Evolutionary conservation across 2,888 invertebrate genomes (phyloP).

Genomic region (Unio delphinus): DNA sequence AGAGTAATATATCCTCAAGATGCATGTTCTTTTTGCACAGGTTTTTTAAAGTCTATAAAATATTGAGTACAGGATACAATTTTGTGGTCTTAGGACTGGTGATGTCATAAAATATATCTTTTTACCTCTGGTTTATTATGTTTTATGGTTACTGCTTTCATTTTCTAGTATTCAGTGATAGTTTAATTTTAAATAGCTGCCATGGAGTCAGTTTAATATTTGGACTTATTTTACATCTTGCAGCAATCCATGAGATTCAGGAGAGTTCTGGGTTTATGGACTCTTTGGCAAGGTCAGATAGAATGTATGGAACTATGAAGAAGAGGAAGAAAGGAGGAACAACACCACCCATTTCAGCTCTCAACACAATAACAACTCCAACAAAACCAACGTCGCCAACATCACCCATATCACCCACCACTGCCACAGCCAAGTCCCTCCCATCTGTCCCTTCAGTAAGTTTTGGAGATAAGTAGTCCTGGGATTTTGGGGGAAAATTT

Average conservation of each 20-base stretch:
- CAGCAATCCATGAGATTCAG: constrained; percentile 74
- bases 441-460: constrained; percentile 65
- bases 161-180: too few species aligned
- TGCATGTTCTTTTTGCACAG: too few species aligned
- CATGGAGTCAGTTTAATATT: too few species aligned
- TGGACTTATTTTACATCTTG: not conserved
- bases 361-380: constrained; percentile 82
- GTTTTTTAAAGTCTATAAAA: too few species aligned
- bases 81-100: too few species aligned
- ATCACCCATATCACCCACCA: constrained; percentile 53
- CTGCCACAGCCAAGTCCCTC: constrained; percentile 52
- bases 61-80: too few species aligned
- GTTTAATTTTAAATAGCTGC: constrained; percentile 69
- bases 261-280: constrained; percentile 97
- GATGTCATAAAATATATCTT: too few species aligned
- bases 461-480: constrained; percentile 1
- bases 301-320: constrained; percentile 76
- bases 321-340: constrained; percentile 76
- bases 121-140: too few species aligned
- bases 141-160: too few species aligned
- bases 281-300: constrained; percentile 80
- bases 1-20: too few species aligned
- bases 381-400: constrained; percentile 48
- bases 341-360: constrained; percentile 57
- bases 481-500: not conserved